A percentile compares a stretch with the other conserved stretches of the same genome.
Evolutionary conservation across 2,113 vertebrate genomes (phyloP).

Genomic region (Elachura formosa): DNA sequence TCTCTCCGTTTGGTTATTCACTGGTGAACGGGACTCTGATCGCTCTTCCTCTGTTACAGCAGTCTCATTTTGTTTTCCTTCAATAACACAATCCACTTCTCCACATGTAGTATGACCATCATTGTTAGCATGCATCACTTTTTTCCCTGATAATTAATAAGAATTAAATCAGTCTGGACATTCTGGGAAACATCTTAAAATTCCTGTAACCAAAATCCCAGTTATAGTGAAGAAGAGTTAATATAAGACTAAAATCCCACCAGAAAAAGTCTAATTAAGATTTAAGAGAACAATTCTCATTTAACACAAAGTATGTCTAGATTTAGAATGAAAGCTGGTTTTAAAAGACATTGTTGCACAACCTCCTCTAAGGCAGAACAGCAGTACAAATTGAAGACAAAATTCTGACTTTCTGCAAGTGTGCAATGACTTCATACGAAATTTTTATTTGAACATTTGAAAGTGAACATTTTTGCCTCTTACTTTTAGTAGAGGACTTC

Average conservation of each 20-base stretch:
- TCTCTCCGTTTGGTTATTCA: neutral
- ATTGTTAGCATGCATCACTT: neutral
- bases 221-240: neutral
- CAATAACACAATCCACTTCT: neutral
- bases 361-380: neutral
- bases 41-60: neutral
- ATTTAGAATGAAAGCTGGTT: neutral
- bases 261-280: neutral
- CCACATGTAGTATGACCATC: neutral
- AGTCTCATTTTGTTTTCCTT: neutral
- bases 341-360: neutral
- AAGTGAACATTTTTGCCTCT: conserved; percentile 15
- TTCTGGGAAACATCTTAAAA: neutral
- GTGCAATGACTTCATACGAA: neutral
- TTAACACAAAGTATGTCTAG: neutral
- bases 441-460: neutral
- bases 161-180: neutral
- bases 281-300: neutral
- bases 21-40: neutral
- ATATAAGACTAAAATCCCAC: neutral
- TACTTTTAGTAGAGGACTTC: conserved; percentile 47
- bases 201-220: neutral
- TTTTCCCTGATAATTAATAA: conserved; percentile 45
- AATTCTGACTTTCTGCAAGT: neutral
- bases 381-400: neutral